A percentile compares a stretch with the other conserved stretches of the same genome.
phyloP scores from a whole-genome alignment of 2,888 invertebrate genomes.

The Pammene aurita region DNA sequence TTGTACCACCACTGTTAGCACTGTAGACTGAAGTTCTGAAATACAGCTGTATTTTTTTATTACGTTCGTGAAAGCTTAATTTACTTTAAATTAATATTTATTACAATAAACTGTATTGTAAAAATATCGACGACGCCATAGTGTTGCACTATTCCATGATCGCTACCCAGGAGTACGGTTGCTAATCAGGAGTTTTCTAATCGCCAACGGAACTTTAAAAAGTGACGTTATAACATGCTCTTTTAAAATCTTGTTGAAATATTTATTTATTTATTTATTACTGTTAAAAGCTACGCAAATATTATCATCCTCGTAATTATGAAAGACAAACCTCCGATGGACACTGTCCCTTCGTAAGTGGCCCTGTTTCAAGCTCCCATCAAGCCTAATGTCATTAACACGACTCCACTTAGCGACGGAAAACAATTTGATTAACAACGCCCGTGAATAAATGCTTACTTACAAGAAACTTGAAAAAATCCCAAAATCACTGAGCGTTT shows the following conservation, averaged over 20 bases:
- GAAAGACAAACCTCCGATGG: slow-evolving; percentile 5
- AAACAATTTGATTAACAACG: slow-evolving; percentile 31
- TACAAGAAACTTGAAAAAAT: background rate
- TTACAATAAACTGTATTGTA: too few species aligned
- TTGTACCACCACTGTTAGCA: too few species aligned
- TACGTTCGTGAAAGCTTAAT: too few species aligned
- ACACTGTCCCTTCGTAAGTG: slow-evolving; percentile 18
- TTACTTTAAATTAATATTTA: too few species aligned
- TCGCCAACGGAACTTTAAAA: background rate
- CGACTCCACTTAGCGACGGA: slow-evolving; percentile 24
- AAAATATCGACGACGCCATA: too few species aligned
- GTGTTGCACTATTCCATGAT: too few species aligned
- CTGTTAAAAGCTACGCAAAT: background rate
- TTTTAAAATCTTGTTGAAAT: background rate
- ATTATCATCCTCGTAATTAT: slow-evolving; percentile 8
- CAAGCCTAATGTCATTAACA: slow-evolving; percentile 31
- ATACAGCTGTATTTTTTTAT: too few species aligned
- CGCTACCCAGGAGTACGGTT: too few species aligned
- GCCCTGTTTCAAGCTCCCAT: slow-evolving; percentile 20
- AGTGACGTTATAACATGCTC: background rate
- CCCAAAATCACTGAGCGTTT: too few species aligned
- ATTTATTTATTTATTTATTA: too few species aligned
- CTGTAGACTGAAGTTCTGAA: too few species aligned
- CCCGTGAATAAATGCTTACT: slow-evolving; percentile 17
- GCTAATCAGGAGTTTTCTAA: too few species aligned